phyloP scores from a whole-genome alignment of 2,888 invertebrate species.

The Meteorus cinctellus region DNA sequence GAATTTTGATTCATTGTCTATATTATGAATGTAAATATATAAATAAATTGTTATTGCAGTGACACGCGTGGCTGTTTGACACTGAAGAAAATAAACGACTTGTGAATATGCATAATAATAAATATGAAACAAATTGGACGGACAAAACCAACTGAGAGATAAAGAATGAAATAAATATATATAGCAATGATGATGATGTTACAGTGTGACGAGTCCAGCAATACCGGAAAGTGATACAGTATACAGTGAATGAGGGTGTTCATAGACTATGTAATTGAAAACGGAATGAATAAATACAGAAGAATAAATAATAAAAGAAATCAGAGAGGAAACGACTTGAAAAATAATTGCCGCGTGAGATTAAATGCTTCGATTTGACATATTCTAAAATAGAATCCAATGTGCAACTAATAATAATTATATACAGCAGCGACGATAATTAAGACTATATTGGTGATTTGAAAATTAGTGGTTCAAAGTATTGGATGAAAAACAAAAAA shows the following conservation, averaged over 20 bases:
- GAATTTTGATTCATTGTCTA: not conserved
- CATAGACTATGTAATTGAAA: not conserved
- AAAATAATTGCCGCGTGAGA: slow-evolving; percentile 2
- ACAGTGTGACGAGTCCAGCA: slow-evolving; percentile 5
- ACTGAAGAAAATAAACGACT: not conserved
- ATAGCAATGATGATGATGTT: not conserved
- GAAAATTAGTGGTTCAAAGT: slow-evolving; percentile 11
- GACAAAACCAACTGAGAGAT: slow-evolving; percentile 6
- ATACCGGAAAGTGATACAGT: not conserved
- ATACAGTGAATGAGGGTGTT: slow-evolving; percentile 19
- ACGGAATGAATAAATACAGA: not conserved
- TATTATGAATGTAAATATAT: not conserved
- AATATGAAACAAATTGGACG: not conserved
- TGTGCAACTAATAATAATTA: slow-evolving; percentile 6
- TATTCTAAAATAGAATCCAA: slow-evolving; percentile 9
- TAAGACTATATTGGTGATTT: slow-evolving; percentile 15
- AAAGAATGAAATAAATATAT: slow-evolving; percentile 5
- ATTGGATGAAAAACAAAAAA: not conserved
- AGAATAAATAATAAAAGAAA: not conserved
- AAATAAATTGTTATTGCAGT: slow-evolving; percentile 26
- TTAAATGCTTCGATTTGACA: slow-evolving; percentile 6
- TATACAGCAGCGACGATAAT: not conserved
- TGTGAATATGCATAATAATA: slow-evolving; percentile 5
- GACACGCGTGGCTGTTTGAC: not conserved
- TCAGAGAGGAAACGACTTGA: not conserved